These are phyloP conservation scores for Mastomys natalensis DNA, from an alignment of 2,113 vertebrate genomes.

Conservation along the genomic window DNA sequence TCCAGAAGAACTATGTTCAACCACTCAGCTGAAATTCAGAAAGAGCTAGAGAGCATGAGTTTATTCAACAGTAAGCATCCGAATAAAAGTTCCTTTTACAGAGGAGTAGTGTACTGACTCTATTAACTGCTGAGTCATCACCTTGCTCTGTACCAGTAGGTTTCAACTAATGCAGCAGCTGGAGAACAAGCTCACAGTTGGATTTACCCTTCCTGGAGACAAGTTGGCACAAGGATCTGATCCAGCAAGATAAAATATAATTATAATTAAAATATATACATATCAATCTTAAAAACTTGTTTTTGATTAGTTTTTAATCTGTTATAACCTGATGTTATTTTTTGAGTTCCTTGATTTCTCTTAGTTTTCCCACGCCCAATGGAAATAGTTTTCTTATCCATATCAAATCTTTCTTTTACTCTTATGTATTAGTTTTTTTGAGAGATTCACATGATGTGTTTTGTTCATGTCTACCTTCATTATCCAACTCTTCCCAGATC, in stretches of 20 bases:
- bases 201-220: background rate
- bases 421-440: background rate
- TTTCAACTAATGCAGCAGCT: background rate
- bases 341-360: background rate
- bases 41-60: too few relatives aligned
- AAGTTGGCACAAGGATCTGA: background rate
- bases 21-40: too few relatives aligned
- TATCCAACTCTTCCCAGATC: background rate
- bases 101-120: background rate
- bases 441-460: background rate
- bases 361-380: background rate
- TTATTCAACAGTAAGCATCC: too few relatives aligned
- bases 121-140: background rate
- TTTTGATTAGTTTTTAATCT: background rate
- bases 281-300: background rate
- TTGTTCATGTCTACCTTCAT: background rate
- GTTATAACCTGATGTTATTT: background rate
- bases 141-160: background rate
- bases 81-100: too few relatives aligned
- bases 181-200: background rate
- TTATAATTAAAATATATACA: background rate
- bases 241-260: background rate
- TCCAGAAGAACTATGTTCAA: too few relatives aligned
- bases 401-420: background rate
- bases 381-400: background rate